Evolutionary conservation across 2,113 vertebrate genomes (phyloP), one percentile per base, ranked within the genome.

Genomic region (Thymallus thymallus): DNA sequence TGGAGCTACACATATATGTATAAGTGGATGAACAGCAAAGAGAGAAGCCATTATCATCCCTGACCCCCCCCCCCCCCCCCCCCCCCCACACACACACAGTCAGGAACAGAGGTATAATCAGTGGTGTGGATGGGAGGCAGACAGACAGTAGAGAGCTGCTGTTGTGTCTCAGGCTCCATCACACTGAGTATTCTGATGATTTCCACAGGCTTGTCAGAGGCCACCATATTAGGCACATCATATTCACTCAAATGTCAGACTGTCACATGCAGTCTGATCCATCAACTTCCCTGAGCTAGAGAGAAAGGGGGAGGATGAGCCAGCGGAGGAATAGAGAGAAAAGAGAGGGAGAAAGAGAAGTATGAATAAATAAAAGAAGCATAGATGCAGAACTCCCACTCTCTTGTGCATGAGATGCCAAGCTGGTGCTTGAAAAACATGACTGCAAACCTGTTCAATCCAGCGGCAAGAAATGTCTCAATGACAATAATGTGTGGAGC

Each of bases 221-320:
- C 58, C 69, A 46, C 74, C 82, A 84, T 85, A 85, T 85, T 87
- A 84, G 80, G 71, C 75, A 74, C 81, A 84, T 88, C 82, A 75
- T 56, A 79, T 73, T 82, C 84, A 56, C 73, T 86, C 79, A 82
- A 78, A 84, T 73, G 80, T 75, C 76, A 80, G 78, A 66, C 78
- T 84, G 82, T 84, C 79, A 80, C 82, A 82, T 76, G 73, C 75
- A 65, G 69, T 80, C 80, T 79, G 85, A 88, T 86, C 83, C 78
- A 82, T 86, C 83, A 80, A 64, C 80, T 76, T 86, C 85, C 71
- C 79, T 58, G 65, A 13, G 30, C 20, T 48, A 35, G 61, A 65
- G 35, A 45, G 69, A 32, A 26, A 41, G 5, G 29, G 41, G 26
- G 46, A 61, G 55, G 51, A 5, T 24, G 30, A 51, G 48, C 16